phyloP scores from a whole-genome alignment of 2,888 invertebrate genomes.

The Eristalis intricaria region DNA sequence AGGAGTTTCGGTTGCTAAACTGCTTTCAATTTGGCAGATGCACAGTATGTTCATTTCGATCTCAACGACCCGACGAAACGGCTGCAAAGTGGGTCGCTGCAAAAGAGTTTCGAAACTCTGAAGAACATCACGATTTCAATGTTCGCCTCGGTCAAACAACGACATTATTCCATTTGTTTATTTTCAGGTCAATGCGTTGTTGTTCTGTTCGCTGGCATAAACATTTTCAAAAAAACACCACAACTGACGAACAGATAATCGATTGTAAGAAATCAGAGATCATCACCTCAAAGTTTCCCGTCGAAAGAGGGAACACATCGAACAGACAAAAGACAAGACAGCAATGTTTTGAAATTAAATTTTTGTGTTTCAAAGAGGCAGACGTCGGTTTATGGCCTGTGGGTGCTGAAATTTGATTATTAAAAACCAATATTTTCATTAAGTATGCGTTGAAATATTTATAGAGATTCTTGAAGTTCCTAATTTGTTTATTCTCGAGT shows the following conservation, averaged over 20 bases:
- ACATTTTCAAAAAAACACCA: neutral
- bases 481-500: conserved; percentile 10
- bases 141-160: neutral
- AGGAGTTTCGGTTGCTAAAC: neutral
- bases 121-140: neutral
- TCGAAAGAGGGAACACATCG: neutral
- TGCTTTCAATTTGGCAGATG: conserved; percentile 1
- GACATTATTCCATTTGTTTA: neutral
- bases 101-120: neutral
- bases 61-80: neutral
- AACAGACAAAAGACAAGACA: neutral
- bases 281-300: neutral
- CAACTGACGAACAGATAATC: neutral
- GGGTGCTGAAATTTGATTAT: conserved; percentile 38
- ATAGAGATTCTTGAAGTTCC: conserved; percentile 16
- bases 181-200: neutral
- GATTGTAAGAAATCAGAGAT: neutral
- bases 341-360: neutral
- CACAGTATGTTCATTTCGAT: neutral
- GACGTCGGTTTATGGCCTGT: conserved; percentile 16
- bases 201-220: neutral
- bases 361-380: neutral
- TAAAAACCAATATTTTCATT: conserved; percentile 38
- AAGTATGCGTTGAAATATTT: conserved; percentile 41
- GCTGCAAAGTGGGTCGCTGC: neutral